A percentile compares a stretch with the other conserved stretches of the same genome.
Conservation (phyloP, 2,113 vertebrate species). For the Phyllostomus hastatus region DNA sequence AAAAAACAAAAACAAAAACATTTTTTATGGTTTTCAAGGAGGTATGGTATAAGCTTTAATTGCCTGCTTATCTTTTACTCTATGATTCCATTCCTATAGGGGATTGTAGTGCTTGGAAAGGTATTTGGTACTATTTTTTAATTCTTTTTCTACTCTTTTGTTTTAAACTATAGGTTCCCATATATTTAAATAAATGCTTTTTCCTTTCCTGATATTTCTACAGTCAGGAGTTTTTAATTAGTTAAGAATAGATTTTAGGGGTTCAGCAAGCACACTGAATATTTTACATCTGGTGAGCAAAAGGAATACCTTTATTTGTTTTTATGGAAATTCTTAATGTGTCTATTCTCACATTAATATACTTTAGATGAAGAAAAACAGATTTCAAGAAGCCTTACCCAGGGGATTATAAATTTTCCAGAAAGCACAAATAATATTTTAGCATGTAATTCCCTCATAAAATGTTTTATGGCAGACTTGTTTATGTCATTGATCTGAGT, state of each 20-base stretch:
- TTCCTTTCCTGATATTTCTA: conserved; percentile 34
- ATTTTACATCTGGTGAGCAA: conserved; percentile 9
- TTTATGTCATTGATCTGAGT: conserved; percentile 52
- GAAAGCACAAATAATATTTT: conserved; percentile 54
- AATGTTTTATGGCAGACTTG: conserved; percentile 46
- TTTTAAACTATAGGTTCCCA: conserved; percentile 11
- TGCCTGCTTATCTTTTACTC: not conserved
- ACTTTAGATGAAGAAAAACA: conserved; percentile 53
- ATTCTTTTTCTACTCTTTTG: not conserved
- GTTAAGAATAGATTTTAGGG: not conserved
- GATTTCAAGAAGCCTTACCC: conserved; percentile 34
- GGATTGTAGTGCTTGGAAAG: not conserved
- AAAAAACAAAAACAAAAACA: not conserved
- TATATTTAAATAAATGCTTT: conserved; percentile 22
- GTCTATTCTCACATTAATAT: conserved; percentile 45
- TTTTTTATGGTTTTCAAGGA: not conserved
- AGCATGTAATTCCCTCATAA: conserved; percentile 43
- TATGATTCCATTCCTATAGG: not conserved
- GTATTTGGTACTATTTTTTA: not conserved
- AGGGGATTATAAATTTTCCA: conserved; percentile 49
- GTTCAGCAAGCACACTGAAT: not conserved
- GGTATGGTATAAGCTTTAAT: not conserved
- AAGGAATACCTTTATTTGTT: conserved; percentile 17
- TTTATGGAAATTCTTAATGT: conserved; percentile 43
- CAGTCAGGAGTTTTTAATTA: not conserved